A percentile compares a stretch with the other conserved stretches of the same genome.
phyloP scores from a whole-genome alignment of 1,140 invertebrate genomes.

The Drosophila lacteicornis region DNA sequence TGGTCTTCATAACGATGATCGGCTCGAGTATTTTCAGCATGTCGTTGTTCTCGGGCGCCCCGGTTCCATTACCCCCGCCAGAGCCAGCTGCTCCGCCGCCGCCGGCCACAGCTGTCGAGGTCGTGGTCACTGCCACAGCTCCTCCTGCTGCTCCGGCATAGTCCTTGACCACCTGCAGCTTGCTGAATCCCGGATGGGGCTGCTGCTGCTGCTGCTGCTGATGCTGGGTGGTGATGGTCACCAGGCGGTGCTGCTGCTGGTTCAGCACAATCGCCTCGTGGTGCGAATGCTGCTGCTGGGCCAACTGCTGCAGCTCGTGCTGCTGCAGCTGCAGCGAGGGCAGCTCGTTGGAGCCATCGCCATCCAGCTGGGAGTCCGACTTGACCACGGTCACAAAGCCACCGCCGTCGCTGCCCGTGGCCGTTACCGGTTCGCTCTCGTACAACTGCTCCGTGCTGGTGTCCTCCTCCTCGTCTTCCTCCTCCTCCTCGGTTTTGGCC shows the following conservation, averaged over 20 bases:
- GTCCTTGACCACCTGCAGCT: conserved; percentile 46
- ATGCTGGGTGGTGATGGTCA: conserved; percentile 27
- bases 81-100: conserved; percentile 22
- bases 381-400: conserved; percentile 64
- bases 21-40: conserved; percentile 84
- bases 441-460: conserved; percentile 69
- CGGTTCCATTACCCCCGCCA: conserved; percentile 39
- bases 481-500: conserved; percentile 67
- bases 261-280: conserved; percentile 71
- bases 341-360: conserved; percentile 62
- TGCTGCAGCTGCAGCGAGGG: conserved; percentile 66
- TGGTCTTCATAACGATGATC: conserved; percentile 84
- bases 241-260: conserved; percentile 65
- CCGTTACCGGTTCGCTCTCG: conserved; percentile 50
- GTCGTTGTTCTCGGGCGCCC: conserved; percentile 76
- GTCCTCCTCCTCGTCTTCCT: conserved; percentile 33
- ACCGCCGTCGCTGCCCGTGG: conserved; percentile 28
- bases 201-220: conserved; percentile 48
- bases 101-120: conserved; percentile 10
- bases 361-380: conserved; percentile 58
- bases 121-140: background rate
- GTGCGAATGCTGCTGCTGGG: conserved; percentile 65
- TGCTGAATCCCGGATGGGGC: conserved; percentile 58
- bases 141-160: conserved; percentile 11
- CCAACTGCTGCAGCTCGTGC: conserved; percentile 57